Base-by-base conservation (phyloP, 2,888 invertebrate species). In the Blastobasis lacticolella region DNA sequence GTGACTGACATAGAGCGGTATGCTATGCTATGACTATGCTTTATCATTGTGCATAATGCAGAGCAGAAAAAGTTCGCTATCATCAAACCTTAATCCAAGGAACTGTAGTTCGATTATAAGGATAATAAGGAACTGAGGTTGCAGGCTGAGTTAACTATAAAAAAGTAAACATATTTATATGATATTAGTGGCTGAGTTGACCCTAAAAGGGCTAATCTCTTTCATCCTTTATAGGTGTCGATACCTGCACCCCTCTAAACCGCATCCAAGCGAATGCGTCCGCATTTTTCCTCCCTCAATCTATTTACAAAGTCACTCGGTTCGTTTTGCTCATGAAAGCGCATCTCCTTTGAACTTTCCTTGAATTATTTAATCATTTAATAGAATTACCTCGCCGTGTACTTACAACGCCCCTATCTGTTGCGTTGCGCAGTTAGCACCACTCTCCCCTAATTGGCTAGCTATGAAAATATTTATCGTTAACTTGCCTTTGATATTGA, bases 321-420 rank as follows among this genome's bases (percentile, higher is more conserved):
- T 78, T 78, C 81, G 74, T 81, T 84, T 84, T 81, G 73, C 81
- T 79, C 74, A 64, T 75, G 75, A 78, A 84, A 81, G 82, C 79
- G 79, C 82, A 84, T 85, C 81, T 80, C 78, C 82, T 87, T 87
- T 87, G 85, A 87, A 84, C 78, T 82, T 70, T 48, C 68, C 68
- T 71, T 78, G 81, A 81, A 85, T 84, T 86, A 86, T 86, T 85
- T 84, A 87, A 86, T 84, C 80, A 77, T 84, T 81, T 86, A 85
- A 87, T 84, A 82, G 81, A 86, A 87, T 85, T 81, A 86, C 79
- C 42, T 42, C n/a, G 71, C 70, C 71, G 67, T 71, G 74, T 66
- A 68, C 66, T 66, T 72, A 71, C 69, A 63, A 64, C 59, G 67
- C 73, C 78, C 78, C 79, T 79, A 81, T 82, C 81, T 76, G 71